These are phyloP conservation scores for Hypsopygia costalis DNA, from an alignment of 2,888 invertebrate genomes.

Conservation along the genomic window DNA sequence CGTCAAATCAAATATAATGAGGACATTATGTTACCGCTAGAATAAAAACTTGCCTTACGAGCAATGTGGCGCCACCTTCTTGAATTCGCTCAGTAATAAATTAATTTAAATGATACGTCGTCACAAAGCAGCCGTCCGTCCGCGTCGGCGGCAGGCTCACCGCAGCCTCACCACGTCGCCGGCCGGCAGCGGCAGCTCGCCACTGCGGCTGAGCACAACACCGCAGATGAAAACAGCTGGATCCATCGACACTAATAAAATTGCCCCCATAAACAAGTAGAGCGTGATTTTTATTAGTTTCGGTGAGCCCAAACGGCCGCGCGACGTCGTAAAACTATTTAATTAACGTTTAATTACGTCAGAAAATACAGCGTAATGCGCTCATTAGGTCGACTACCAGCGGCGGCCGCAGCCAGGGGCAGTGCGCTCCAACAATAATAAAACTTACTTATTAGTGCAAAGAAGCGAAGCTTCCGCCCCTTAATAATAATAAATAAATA, in stretches of 20 bases:
- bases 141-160: slow-evolving; percentile 11
- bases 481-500: no score
- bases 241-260: slow-evolving; percentile 5
- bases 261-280: slow-evolving; percentile 5
- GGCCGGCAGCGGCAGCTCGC: slow-evolving; percentile 20
- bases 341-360: slow-evolving; percentile 10
- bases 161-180: slow-evolving; percentile 23
- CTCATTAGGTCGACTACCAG: slow-evolving; percentile 5
- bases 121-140: slow-evolving; percentile 20
- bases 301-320: not conserved
- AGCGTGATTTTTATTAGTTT: slow-evolving; percentile 8
- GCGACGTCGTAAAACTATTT: slow-evolving; percentile 11
- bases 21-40: no score
- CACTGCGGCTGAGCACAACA: slow-evolving; percentile 6
- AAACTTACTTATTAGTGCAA: no score
- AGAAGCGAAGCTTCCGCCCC: no score
- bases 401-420: no score
- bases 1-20: no score
- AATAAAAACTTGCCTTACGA: no score
- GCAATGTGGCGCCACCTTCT: no score
- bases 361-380: slow-evolving; percentile 3
- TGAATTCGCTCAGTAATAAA: no score
- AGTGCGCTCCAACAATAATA: no score
- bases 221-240: no score
- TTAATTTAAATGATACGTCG: no score